A percentile compares a stretch with the other conserved stretches of the same genome.
These are phyloP conservation scores for Sarcophaga peregrina DNA, from an alignment of 1,140 invertebrate species.

Conservation along the genomic window DNA sequence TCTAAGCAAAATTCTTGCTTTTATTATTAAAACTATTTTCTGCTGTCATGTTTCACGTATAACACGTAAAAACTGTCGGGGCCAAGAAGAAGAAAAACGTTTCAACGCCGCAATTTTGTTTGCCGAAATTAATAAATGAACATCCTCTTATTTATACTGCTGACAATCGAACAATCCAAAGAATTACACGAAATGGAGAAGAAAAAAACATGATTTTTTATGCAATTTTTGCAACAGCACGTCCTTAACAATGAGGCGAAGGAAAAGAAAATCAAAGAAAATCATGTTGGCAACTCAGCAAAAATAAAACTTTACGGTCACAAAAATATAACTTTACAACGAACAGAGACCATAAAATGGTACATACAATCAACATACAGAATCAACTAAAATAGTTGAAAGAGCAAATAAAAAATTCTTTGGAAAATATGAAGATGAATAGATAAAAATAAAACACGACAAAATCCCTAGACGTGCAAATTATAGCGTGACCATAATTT, in stretches of 20 bases:
- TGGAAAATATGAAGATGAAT: not conserved
- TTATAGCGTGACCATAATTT: conserved; percentile 35
- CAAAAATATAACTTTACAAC: not conserved
- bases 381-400: not conserved
- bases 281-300: conserved; percentile 18
- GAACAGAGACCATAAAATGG: not conserved
- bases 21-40: too few relatives aligned
- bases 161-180: not conserved
- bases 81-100: not conserved
- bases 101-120: not conserved
- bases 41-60: not conserved
- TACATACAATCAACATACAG: not conserved
- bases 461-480: conserved; percentile 36
- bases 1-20: too few relatives aligned
- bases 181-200: not conserved
- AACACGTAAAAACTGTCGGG: not conserved
- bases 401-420: too few relatives aligned
- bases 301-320: not conserved
- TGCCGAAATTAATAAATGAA: conserved; percentile 18
- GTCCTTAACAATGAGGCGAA: not conserved
- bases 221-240: conserved; percentile 6
- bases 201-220: not conserved
- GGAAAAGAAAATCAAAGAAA: not conserved
- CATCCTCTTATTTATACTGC: not conserved
- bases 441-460: not conserved